Conservation (phyloP, 2,888 invertebrate species). For the Fissipunctia ypsillon region DNA sequence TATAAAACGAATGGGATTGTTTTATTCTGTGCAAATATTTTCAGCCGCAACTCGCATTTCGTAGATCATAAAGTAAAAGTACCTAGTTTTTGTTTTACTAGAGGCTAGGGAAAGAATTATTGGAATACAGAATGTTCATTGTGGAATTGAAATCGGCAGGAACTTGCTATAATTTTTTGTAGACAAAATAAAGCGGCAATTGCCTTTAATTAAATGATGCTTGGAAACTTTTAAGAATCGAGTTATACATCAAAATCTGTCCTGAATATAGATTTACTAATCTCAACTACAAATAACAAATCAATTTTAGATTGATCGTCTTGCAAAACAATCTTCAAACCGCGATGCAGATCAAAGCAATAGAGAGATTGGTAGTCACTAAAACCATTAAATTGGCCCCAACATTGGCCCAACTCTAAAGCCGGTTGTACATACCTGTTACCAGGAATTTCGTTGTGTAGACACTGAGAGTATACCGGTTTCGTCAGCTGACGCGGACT, state of each 20-base stretch:
- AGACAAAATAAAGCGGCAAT: neutral
- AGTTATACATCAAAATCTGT: conserved; percentile 5
- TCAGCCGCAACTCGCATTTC: neutral
- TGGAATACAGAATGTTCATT: neutral
- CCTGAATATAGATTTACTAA: neutral
- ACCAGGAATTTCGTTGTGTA: conserved; percentile 81
- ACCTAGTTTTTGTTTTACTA: neutral
- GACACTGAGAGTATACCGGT: conserved; percentile 80
- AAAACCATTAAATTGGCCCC: conserved; percentile 38
- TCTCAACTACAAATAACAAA: neutral
- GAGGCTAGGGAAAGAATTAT: neutral
- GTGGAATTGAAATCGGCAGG: neutral
- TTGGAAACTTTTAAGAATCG: neutral
- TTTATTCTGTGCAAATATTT: too few relatives aligned
- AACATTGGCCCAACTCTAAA: conserved; percentile 61
- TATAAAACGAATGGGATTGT: too few relatives aligned
- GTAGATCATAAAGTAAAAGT: too few relatives aligned
- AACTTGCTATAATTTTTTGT: neutral
- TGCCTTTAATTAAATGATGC: neutral
- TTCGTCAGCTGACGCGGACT: conserved; percentile 82
- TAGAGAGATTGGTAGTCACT: conserved; percentile 12
- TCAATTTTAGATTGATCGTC: neutral
- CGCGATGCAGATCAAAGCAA: conserved; percentile 24
- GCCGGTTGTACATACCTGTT: conserved; percentile 78
- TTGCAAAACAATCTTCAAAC: conserved; percentile 12